These are phyloP conservation scores for Pandion haliaetus DNA, from an alignment of 2,113 vertebrate genomes.

Conservation along the genomic window DNA sequence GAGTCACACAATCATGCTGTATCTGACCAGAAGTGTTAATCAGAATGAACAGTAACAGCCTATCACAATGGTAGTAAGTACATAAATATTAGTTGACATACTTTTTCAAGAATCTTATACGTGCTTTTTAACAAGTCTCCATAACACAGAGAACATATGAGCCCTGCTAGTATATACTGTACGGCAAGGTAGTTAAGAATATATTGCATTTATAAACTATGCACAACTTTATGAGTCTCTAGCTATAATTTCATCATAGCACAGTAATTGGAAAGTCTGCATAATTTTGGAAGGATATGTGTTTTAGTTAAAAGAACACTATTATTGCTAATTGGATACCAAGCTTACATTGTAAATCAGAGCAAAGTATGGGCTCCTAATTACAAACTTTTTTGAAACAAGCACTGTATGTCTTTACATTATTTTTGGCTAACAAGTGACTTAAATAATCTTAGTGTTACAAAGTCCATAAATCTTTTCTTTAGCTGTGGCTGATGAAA, in stretches of 20 bases:
- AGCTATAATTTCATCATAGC: conserved; percentile 77
- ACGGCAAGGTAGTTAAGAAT: conserved; percentile 63
- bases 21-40: conserved; percentile 17
- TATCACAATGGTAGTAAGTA: conserved; percentile 40
- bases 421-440: conserved; percentile 75
- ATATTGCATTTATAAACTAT: conserved; percentile 73
- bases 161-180: conserved; percentile 47
- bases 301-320: conserved; percentile 74
- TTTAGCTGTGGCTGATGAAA: conserved; percentile 67
- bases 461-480: conserved; percentile 77
- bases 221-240: conserved; percentile 74
- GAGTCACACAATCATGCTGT: neutral
- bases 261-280: conserved; percentile 80
- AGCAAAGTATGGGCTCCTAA: conserved; percentile 66
- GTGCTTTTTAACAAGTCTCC: conserved; percentile 63
- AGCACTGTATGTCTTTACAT: conserved; percentile 75
- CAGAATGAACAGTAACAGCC: conserved; percentile 21
- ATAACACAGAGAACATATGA: conserved; percentile 61
- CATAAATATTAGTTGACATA: conserved; percentile 55
- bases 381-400: conserved; percentile 73
- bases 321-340: conserved; percentile 80
- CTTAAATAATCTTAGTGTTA: conserved; percentile 72
- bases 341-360: conserved; percentile 74
- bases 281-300: conserved; percentile 77
- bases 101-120: conserved; percentile 64